Percentiles rank a stretch among this genome's conserved stretches.
Conservation (phyloP, 2,797 vertebrate species). For the Spinus pinus region DNA sequence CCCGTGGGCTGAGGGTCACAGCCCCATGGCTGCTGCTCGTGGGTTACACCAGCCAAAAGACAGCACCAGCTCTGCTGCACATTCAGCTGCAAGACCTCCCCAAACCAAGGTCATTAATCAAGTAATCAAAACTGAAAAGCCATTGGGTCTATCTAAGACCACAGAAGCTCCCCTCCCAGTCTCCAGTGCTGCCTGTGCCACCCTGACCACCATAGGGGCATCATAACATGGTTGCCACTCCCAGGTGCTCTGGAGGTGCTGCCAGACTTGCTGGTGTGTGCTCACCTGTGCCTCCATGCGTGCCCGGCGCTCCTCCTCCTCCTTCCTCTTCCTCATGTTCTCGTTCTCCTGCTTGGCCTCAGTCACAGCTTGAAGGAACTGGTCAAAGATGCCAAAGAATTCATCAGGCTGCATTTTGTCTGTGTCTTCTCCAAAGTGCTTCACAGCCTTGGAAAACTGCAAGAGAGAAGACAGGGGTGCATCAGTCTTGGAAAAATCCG, state of each 20-base stretch:
- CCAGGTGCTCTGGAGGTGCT: background rate
- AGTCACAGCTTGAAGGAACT: slow-evolving; percentile 92
- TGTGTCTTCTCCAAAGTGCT: slow-evolving; percentile 93
- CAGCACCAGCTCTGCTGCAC: background rate
- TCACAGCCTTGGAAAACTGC: slow-evolving; percentile 91
- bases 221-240: rapidly evolving
- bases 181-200: background rate
- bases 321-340: slow-evolving; percentile 92
- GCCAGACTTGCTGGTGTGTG: rapidly evolving
- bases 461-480: background rate
- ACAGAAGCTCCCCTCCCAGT: background rate
- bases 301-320: slow-evolving; percentile 93
- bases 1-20: background rate
- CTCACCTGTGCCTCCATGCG: slow-evolving; percentile 95
- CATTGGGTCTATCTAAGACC: background rate
- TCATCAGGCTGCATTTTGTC: slow-evolving; percentile 94
- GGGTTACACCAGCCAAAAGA: background rate
- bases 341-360: slow-evolving; percentile 98
- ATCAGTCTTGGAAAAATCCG: background rate
- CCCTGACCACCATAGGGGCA: background rate
- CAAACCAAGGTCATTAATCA: background rate
- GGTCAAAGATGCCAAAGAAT: slow-evolving; percentile 98
- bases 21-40: background rate
- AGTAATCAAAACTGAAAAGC: background rate
- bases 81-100: background rate